These are phyloP conservation scores for Huso huso DNA, from an alignment of 2,797 vertebrate genomes.

Conservation along the genomic window DNA sequence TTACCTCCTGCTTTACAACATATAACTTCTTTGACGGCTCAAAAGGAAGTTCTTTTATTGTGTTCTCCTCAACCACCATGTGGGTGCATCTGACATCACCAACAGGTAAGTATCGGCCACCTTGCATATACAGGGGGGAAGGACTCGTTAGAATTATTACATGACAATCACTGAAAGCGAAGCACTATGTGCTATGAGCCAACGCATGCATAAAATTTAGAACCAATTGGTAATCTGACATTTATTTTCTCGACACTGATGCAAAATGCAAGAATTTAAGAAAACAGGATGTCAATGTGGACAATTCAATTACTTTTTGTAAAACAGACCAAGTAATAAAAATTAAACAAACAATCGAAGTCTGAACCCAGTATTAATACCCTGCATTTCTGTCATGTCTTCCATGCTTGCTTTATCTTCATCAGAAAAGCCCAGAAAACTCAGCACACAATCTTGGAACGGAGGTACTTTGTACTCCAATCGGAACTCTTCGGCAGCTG, in stretches of 20 bases:
- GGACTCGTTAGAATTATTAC: too few species aligned
- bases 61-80: constrained; percentile 89
- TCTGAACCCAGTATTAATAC: constrained; percentile 44
- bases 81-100: constrained; percentile 87
- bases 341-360: neutral
- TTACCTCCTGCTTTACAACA: constrained; percentile 94
- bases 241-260: too few species aligned
- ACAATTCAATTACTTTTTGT: too few species aligned
- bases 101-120: constrained; percentile 69
- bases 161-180: too few species aligned
- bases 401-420: constrained; percentile 92
- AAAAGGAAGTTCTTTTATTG: constrained; percentile 84
- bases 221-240: too few species aligned
- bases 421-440: constrained; percentile 89
- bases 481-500: constrained; percentile 75
- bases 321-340: neutral
- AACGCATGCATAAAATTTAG: too few species aligned
- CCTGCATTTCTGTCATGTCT: constrained; percentile 92
- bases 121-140: constrained; percentile 37
- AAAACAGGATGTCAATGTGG: too few species aligned
- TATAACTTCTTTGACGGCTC: constrained; percentile 71
- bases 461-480: constrained; percentile 89
- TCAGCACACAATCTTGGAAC: constrained; percentile 89
- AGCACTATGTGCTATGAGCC: too few species aligned
- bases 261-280: too few species aligned